Evolutionary conservation across 2,888 invertebrate species (phyloP).

Genomic region (Chrysotoxum bicinctum): DNA sequence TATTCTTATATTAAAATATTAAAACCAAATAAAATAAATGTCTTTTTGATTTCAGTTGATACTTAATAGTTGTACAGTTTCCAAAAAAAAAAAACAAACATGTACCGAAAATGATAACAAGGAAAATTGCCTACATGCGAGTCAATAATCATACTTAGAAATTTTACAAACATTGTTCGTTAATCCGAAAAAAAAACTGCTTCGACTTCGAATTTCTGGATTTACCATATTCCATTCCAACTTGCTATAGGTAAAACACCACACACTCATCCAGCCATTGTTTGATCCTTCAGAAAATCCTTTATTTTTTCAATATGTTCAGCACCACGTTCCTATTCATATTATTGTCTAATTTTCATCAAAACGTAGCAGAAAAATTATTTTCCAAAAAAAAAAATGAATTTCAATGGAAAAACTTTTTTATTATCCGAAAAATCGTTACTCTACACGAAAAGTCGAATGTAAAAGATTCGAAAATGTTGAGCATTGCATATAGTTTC

Average conservation of each 20-base stretch:
- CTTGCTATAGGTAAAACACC: neutral
- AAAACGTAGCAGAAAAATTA: neutral
- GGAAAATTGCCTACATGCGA: neutral
- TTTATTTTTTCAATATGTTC: neutral
- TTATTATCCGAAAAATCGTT: neutral
- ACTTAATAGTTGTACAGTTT: too few relatives aligned
- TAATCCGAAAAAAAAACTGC: neutral
- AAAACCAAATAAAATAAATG: too few relatives aligned
- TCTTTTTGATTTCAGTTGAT: too few relatives aligned
- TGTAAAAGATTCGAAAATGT: neutral
- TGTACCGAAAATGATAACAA: neutral
- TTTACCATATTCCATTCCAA: neutral
- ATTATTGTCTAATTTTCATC: neutral
- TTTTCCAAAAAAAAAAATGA: neutral
- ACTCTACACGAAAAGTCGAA: neutral
- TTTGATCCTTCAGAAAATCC: conserved; percentile 3
- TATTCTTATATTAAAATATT: too few relatives aligned
- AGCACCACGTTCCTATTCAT: neutral
- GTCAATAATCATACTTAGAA: neutral
- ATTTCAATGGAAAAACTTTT: neutral
- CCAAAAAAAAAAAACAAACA: too few relatives aligned
- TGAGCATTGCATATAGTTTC: neutral
- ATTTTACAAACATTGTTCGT: neutral
- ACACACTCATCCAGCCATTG: neutral
- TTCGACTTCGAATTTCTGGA: neutral